Evolutionary conservation across 2,113 vertebrate genomes (phyloP), one percentile per base, ranked within the genome.

Genomic region (Chlamydotis undulata): DNA sequence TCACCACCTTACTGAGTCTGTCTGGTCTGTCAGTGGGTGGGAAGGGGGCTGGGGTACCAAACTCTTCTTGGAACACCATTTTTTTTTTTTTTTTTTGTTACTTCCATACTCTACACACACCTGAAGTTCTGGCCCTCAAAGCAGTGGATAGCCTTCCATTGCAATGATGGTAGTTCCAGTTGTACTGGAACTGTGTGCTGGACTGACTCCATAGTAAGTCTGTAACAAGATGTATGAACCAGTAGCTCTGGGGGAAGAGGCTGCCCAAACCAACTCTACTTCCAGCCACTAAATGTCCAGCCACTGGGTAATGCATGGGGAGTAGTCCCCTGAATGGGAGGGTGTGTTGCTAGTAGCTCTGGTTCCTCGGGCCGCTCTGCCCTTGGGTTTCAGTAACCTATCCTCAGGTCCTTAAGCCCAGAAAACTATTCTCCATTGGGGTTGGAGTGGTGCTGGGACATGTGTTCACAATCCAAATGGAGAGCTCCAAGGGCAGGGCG

Each of bases 1-100:
- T 91, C 25, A 86, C 84, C 89, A 93, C 91, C 92, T 70, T 79
- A 68, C 61, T 70, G 94, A 81, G 89, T 97, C 86, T 96, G 96
- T 73, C 79, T 96, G 61, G 50, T 95, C 93, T 97, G 83, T 94
- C 75, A 39, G 79, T 74, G 60, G 78, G 35, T 49, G 57, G 78
- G 96, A 64, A 79, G 53, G 67, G 64, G 67, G 14, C 8, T 83
- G 81, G 71, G 81, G 65, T 67, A 13, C 10, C 67, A 61, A 39
- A 59, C 43, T 65, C 24, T 8, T 59, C 19, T 3, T 8, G 59
- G 73, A 65, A 21, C 19, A 8, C 24, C 12, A 31, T 9, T 33
- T 45, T 55, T 45, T 2, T 18, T 43, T 41, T 43, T 43, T 43
- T 43, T 22, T 47, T 35, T 35, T 60, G 37, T 69, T 61, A 16